Evolutionary conservation across 2,888 invertebrate genomes (phyloP), one percentile per base, ranked within the genome.

Genomic region (Synergus laeviventris): DNA sequence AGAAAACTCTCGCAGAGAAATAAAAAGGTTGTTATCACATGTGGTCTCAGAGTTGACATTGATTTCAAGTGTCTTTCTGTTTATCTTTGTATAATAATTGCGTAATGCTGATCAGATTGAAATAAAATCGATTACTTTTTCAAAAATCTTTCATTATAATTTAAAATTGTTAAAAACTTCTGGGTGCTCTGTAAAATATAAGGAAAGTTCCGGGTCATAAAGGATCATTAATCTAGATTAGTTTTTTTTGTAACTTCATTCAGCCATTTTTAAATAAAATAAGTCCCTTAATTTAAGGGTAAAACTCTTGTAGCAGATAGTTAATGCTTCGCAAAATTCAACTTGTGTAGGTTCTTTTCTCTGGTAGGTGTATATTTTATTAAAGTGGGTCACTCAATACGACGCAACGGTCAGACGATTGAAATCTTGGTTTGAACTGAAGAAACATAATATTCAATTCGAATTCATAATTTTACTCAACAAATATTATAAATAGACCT

Each of bases 321-420:
- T n/a, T n/a, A 49, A 8, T 49, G 49, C 8, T n/a, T 8, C n/a
- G 49, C 7, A 49, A 16, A 49, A 49, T 49, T 49, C 31, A 31
- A 31, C 5, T 31, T 31, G 4, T 31, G 5, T 31, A n/a, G n/a
- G n/a, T n/a, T n/a, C n/a, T n/a, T n/a, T n/a, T n/a, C n/a, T n/a
- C n/a, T n/a, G n/a, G 4, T n/a, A n/a, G 49, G 49, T 49, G n/a
- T 49, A 45, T 45, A n/a, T 45, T 45, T 16, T 45, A n/a, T 49
- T 5, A 49, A 49, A 49, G 49, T 49, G 49, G 49, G 49, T 49
- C 49, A 49, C 49, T 49, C 49, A 49, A 49, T 49, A n/a, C 49
- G n/a, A n/a, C 49, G 49, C 8, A 49, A 49, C 7, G n/a, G n/a
- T 49, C 49, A 8, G 2, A 7, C 7, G n/a, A n/a, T n/a, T n/a